Evolutionary conservation across 2,797 vertebrate species (phyloP), one percentile per base, ranked within the genome.

Genomic region (Chelidonichthys spinosus): DNA sequence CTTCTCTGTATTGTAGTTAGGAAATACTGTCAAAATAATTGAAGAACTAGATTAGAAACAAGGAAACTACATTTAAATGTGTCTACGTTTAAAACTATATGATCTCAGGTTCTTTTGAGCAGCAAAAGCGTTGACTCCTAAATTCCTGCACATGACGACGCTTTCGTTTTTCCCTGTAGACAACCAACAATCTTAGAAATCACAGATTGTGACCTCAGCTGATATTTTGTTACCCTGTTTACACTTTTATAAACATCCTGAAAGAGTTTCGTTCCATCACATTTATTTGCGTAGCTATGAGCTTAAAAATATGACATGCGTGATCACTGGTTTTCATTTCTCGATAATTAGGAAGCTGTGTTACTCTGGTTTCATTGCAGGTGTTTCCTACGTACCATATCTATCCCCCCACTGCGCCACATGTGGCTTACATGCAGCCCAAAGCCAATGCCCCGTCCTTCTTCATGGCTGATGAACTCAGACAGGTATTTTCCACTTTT

Each of bases 361-460:
- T 63, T 59, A 88, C 88, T 81, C 54, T 89, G 76, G 76, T 90
- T 89, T 90, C 75, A 36, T 86, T 54, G 43, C 90, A 99, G 98
- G 98, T 99, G 91, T 99, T 99, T 95, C 98, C 98, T 87, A 98
- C 97, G 75, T 99, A 98, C 90, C 98, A 99, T 84, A 96, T 99
- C 92, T 99, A 99, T 76, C 98, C 98, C 90, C 97, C 97, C 83
- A 97, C 97, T 25, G 96, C 97, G 58, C 98, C 98, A 85, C 97
- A 99, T 47, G 98, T 99, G 94, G 97, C 97, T 86, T 99, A 99
- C 84, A 99, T 99, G 98, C 98, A 99, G 84, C 98, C 98, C 7
- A 99, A 99, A 96, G 98, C 98, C 81, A 99, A 99, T 43, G 98
- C 98, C 85, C 98, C 98, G 85, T 99, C 98, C 66, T 99, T 99